These are phyloP conservation scores for Isoperla grammatica DNA, from an alignment of 2,888 invertebrate species.

Conservation along the genomic window DNA sequence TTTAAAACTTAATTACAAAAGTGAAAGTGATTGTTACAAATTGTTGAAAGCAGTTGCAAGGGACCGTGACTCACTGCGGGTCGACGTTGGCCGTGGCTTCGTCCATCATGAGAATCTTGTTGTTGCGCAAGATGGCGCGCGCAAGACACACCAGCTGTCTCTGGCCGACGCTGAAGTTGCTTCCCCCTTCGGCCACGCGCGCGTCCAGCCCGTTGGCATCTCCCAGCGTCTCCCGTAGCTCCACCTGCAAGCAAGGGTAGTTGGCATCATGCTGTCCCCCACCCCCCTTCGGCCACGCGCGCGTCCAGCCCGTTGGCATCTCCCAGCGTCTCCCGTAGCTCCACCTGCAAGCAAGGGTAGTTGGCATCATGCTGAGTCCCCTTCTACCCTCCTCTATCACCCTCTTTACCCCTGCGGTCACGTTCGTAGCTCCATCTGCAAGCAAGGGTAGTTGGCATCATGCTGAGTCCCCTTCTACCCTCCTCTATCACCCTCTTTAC, in stretches of 20 bases:
- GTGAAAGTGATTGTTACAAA: no score
- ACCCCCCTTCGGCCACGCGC: conserved; percentile 44
- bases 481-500: no score
- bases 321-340: conserved; percentile 40
- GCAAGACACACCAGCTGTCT: conserved; percentile 62
- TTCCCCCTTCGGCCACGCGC: conserved; percentile 41
- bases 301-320: conserved; percentile 40
- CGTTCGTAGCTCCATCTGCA: no score
- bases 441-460: no score
- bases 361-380: no score
- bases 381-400: no score
- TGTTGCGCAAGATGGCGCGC: conserved; percentile 57
- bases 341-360: no score
- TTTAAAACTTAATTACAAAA: no score
- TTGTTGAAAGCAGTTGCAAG: no score
- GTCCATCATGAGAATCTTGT: conserved; percentile 58
- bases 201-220: conserved; percentile 40
- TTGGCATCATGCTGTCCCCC: conserved; percentile 53
- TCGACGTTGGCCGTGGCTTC: conserved; percentile 69
- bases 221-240: conserved; percentile 40
- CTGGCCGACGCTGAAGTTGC: conserved; percentile 61
- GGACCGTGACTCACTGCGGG: conserved; percentile 52
- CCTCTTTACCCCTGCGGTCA: no score
- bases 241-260: conserved; percentile 35
- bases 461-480: no score